Conservation (phyloP, 35 echinoderm and acorn worm species). For the Chiridota heheva region DNA sequence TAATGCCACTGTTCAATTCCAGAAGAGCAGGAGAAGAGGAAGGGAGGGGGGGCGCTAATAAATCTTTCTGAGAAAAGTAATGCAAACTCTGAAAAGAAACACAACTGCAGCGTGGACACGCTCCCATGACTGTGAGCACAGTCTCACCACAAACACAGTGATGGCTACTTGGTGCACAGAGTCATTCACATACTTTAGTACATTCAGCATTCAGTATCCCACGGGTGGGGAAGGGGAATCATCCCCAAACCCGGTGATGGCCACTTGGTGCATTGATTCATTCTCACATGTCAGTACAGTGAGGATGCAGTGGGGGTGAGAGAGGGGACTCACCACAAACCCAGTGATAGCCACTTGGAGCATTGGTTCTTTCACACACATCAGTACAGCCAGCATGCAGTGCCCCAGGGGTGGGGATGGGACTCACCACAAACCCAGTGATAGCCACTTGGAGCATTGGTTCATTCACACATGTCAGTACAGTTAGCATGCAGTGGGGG, state of each 20-base stretch:
- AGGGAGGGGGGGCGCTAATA: no score
- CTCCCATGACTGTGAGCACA: no score
- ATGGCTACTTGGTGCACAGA: constrained; percentile 88
- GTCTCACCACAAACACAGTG: constrained; percentile 72
- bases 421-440: constrained; percentile 89
- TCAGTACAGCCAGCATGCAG: constrained; percentile 97
- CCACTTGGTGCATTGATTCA: constrained; percentile 89
- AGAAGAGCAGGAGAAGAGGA: no score
- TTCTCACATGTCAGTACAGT: no score
- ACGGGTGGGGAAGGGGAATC: no score
- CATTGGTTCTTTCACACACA: constrained; percentile 98
- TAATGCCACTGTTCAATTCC: no score
- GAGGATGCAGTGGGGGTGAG: no score
- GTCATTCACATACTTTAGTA: constrained; percentile 85
- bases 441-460: constrained; percentile 97
- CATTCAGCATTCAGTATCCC: constrained; percentile 85
- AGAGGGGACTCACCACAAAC: constrained; percentile 82
- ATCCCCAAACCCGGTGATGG: constrained; percentile 78
- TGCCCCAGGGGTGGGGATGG: no score
- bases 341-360: constrained; percentile 97
- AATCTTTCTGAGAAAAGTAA: no score
- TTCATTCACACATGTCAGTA: constrained; percentile 97
- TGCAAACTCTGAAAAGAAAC: no score
- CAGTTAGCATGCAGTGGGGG: constrained; percentile 98
- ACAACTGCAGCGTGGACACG: no score